Conservation (phyloP, 92 coral and sea anemone species). For the Epizoanthus ramosus region DNA sequence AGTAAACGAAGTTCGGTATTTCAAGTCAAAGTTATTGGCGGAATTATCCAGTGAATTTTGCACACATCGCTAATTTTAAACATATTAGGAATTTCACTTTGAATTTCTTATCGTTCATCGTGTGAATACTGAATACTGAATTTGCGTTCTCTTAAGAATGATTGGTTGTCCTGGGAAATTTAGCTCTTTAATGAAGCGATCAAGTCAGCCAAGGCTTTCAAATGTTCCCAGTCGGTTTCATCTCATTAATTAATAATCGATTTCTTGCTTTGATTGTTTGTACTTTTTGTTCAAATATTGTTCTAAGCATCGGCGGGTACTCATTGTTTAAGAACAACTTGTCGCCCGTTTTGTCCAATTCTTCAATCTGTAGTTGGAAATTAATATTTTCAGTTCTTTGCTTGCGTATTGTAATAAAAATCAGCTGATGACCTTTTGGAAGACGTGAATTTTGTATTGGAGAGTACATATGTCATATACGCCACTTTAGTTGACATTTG, state of each 20-base stretch:
- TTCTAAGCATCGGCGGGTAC: constrained; percentile 13
- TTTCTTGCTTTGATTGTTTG: constrained; percentile 28
- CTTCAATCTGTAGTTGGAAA: neutral
- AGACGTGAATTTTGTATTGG: no score
- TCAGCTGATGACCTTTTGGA: no score
- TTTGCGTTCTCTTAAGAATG: constrained; percentile 16
- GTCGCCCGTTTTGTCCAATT: neutral
- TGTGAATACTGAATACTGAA: constrained; percentile 1
- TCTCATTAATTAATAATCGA: constrained; percentile 35
- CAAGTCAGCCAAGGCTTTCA: neutral
- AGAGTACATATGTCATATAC: no score
- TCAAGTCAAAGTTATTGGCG: neutral
- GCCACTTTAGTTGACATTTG: no score
- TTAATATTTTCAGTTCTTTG: neutral
- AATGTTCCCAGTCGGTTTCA: constrained; percentile 7
- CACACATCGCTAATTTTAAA: neutral
- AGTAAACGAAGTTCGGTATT: neutral
- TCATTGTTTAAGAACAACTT: constrained; percentile 5
- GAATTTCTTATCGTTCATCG: constrained; percentile 15
- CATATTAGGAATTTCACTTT: constrained; percentile 1
- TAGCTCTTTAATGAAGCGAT: neutral
- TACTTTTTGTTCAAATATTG: constrained; percentile 3
- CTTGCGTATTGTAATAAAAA: neutral
- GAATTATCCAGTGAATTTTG: neutral
- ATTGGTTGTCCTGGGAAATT: constrained; percentile 40